Evolutionary conservation across 2,797 vertebrate species (phyloP).

Genomic region (Smutsia gigantea): DNA sequence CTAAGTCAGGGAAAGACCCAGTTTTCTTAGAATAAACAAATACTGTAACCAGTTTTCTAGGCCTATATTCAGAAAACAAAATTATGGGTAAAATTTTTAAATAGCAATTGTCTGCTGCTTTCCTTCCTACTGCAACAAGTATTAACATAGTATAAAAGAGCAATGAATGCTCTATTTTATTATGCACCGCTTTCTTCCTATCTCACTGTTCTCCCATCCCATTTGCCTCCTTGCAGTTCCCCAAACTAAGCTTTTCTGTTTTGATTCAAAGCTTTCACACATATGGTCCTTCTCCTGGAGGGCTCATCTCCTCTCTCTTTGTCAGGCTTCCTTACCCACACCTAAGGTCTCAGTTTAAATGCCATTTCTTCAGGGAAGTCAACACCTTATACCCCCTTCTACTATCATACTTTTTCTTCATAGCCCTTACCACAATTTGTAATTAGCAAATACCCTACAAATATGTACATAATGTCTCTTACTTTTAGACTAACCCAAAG

Average conservation of each 20-base stretch:
- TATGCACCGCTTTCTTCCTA: background rate
- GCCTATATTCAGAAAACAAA: background rate
- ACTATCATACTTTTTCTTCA: background rate
- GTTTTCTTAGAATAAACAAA: conserved; percentile 7
- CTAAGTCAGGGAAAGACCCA: background rate
- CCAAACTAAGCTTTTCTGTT: background rate
- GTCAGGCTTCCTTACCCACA: background rate
- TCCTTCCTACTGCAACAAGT: background rate
- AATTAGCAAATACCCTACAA: background rate
- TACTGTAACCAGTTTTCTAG: background rate
- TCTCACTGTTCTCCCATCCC: background rate
- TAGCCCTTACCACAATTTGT: background rate
- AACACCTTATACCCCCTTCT: background rate
- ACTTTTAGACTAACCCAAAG: background rate
- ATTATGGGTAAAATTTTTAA: background rate
- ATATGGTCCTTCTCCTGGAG: background rate
- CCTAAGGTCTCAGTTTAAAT: background rate
- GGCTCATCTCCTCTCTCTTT: background rate
- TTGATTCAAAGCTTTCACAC: background rate
- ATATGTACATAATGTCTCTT: background rate
- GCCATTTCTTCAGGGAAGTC: background rate
- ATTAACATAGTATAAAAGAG: background rate
- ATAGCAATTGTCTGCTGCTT: background rate
- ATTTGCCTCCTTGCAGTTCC: background rate
- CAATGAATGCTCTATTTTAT: fast-evolving